Base-by-base conservation (phyloP, 2,113 vertebrate genomes). In the Equus przewalskii region DNA sequence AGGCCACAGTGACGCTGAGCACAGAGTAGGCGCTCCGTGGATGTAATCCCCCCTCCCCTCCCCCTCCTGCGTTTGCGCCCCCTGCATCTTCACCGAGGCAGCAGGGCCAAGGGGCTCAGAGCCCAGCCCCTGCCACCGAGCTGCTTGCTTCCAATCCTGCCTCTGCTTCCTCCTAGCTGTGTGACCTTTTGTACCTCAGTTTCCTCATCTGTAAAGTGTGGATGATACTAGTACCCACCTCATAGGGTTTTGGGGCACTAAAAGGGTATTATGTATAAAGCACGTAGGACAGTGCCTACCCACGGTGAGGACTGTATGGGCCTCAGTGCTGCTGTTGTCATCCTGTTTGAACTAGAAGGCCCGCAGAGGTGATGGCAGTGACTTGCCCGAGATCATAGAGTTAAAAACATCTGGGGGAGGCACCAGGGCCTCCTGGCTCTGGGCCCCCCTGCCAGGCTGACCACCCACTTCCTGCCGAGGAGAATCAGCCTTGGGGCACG, bases 271-370 rank as follows among this genome's bases (percentile, higher is more conserved):
- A 6, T 70, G 16, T n/a, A 0, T 56, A n/a, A 36, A n/a, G 65
- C 2, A 14, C 64, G 33, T 19, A 22, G 15, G 33, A 36, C 3
- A 22, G 46, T 0, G 33, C 41, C 30, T 8, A 16, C 12, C 5
- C 22, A 3, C 14, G 3, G 7, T 14, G 4, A 19, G 1, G 0
- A 5, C 51, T 11, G 1, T 22, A 0, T 19, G 3, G 14, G 49
- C 13, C 3, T 51, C 65, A 13, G 49, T 33, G 18, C 2, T 3
- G 1, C 2, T 41, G 3, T 49, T 44, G 11, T 62, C 15, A 15
- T 10, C 67, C 15, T 13, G 1, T 41, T 83, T 33, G 30, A 44
- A 83, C 16, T 2, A 14, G 22, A 49, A 88, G 70, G 51, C 65
- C 16, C 21, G 3, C 46, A 21, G 33, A 28, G 33, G 24, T 16